These are phyloP conservation scores for Equus quagga DNA, from an alignment of 2,113 vertebrate genomes.

Conservation along the genomic window DNA sequence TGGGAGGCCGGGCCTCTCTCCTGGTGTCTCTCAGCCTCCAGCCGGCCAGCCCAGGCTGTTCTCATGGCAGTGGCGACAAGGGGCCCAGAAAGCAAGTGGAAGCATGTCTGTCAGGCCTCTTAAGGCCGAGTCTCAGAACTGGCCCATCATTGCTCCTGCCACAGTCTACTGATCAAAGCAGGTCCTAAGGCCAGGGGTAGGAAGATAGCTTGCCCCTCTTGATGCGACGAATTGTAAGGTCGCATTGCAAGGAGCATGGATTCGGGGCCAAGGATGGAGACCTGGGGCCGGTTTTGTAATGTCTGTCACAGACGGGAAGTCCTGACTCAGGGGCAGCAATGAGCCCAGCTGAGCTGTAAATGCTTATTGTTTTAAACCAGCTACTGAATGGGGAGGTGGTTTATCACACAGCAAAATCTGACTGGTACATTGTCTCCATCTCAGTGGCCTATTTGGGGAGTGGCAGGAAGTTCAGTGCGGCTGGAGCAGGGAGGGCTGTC, in stretches of 20 bases:
- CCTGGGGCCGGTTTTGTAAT: background rate
- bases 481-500: background rate
- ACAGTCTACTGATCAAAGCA: background rate
- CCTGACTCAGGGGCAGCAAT: background rate
- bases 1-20: background rate
- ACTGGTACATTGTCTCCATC: background rate
- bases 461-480: background rate
- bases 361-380: background rate
- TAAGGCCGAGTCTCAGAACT: background rate
- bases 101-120: fast-evolving
- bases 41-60: background rate
- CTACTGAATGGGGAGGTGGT: background rate
- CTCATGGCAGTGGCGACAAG: background rate
- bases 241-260: background rate
- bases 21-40: background rate
- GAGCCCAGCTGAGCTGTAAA: background rate
- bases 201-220: background rate
- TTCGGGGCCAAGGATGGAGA: background rate
- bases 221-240: background rate
- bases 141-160: background rate
- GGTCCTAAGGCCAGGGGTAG: background rate
- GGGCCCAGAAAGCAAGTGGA: background rate
- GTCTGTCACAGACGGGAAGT: background rate
- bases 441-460: background rate
- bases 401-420: background rate